phyloP scores from a whole-genome alignment of 2,797 vertebrate genomes.

The Cyprinella venusta region DNA sequence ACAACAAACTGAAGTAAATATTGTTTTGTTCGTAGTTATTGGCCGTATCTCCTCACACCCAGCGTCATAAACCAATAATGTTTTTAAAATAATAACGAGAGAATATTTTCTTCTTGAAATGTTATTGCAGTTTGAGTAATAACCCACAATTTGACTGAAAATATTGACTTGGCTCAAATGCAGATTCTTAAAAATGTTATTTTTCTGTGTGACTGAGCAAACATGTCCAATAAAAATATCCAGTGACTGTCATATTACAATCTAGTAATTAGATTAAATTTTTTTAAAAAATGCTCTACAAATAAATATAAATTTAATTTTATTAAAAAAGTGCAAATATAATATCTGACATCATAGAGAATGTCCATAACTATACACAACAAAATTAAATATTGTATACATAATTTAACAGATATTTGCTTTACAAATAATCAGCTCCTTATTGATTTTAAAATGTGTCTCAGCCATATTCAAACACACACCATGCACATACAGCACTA shows the following conservation, averaged over 20 bases:
- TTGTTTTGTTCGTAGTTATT: background rate
- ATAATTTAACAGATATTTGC: background rate
- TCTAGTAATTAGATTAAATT: no score
- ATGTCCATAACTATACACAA: background rate
- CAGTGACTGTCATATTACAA: background rate
- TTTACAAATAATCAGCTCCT: background rate
- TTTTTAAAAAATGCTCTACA: background rate
- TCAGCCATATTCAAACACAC: background rate
- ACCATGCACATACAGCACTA: background rate
- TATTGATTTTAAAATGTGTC: background rate
- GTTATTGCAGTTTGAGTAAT: background rate
- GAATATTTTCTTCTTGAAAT: background rate
- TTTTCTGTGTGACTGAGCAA: background rate
- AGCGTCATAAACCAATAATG: background rate
- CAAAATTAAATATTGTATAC: background rate
- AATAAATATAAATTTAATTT: background rate
- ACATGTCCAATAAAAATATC: background rate
- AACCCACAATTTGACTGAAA: background rate
- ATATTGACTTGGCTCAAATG: background rate
- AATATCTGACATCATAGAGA: background rate
- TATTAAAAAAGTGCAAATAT: background rate
- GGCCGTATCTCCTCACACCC: background rate
- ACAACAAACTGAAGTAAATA: background rate
- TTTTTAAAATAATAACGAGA: background rate
- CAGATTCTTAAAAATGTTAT: background rate